Evolutionary conservation across 2,888 invertebrate species (phyloP), one percentile per base, ranked within the genome.

Genomic region (Dioctria rufipes): DNA sequence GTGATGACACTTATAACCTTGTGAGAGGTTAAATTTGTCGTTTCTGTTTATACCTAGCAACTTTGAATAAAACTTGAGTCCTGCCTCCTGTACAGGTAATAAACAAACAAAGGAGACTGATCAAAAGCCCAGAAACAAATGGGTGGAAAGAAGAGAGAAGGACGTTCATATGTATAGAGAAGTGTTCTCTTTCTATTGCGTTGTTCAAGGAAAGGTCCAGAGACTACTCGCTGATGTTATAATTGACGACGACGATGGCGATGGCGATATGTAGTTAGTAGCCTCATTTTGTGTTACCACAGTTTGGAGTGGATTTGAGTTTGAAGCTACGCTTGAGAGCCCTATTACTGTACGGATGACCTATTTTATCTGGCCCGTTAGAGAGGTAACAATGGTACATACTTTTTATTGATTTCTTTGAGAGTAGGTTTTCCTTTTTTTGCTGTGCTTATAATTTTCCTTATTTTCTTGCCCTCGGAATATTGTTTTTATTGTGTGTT

Each of bases 291-390:
- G 58, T 25, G 25, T 25, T 73, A 11, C 73, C 39, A 54, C 66
- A 58, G 73, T 73, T 25, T 25, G 25, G 25, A 25, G 25, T 25
- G 25, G 25, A 25, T 25, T 25, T 25, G 25, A 42, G 58, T 58
- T 69, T 73, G 60, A 13, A 6, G 73, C 58, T 58, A 73, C 60
- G 73, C 60, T 58, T 73, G 73, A 60, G 58, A 60, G 25, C 58
- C 73, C 73, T 58, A 73, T 73, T 73, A 73, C 73, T 58, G 8
- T 25, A 54, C 42, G 73, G 73, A 42, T 60, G 73, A 73, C 73
- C 73, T 42, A 58, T 40, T 60, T 73, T 58, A 25, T 54, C 13
- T 37, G 13, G 60, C 73, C 58, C 42, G 73, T 73, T 73, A 67
- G 65, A 65, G 49, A 61, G 42, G 67, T 67, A 73, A 11, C 73